These are phyloP conservation scores for Rachycentron canadum DNA, from an alignment of 2,797 vertebrate species.

Conservation along the genomic window DNA sequence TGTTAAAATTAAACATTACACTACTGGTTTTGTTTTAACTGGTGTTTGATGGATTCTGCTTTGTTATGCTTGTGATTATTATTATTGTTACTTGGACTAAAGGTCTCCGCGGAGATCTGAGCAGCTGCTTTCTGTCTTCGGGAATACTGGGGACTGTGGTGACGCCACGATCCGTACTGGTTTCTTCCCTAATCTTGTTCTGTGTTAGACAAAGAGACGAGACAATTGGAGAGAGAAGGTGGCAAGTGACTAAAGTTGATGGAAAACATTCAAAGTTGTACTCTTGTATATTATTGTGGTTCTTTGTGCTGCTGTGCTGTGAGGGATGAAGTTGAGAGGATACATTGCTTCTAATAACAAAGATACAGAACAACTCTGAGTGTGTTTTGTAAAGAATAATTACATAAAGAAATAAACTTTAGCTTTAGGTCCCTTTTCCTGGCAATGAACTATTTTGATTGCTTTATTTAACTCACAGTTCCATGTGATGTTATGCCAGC, in stretches of 20 bases:
- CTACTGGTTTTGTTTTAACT: background rate
- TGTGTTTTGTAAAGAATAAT: background rate
- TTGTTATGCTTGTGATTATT: background rate
- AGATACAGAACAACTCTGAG: conserved; percentile 1
- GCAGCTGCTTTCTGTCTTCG: background rate
- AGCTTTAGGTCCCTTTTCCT: background rate
- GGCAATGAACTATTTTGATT: too few species aligned
- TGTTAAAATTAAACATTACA: background rate
- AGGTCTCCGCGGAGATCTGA: background rate
- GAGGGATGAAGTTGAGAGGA: background rate
- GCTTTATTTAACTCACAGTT: too few species aligned
- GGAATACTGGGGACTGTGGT: background rate
- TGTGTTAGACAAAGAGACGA: conserved; percentile 24
- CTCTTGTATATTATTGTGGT: background rate
- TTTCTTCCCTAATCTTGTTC: conserved; percentile 44
- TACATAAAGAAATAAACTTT: background rate
- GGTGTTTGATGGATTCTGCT: background rate
- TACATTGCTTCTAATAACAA: background rate
- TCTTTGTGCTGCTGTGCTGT: background rate
- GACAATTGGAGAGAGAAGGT: background rate
- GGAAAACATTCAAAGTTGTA: background rate
- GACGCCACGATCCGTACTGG: background rate
- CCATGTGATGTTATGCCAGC: too few species aligned
- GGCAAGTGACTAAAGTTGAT: background rate
- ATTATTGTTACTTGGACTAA: conserved; percentile 44